Evolutionary conservation across 2,113 vertebrate species (phyloP).

Genomic region (Gasterosteus aculeatus): DNA sequence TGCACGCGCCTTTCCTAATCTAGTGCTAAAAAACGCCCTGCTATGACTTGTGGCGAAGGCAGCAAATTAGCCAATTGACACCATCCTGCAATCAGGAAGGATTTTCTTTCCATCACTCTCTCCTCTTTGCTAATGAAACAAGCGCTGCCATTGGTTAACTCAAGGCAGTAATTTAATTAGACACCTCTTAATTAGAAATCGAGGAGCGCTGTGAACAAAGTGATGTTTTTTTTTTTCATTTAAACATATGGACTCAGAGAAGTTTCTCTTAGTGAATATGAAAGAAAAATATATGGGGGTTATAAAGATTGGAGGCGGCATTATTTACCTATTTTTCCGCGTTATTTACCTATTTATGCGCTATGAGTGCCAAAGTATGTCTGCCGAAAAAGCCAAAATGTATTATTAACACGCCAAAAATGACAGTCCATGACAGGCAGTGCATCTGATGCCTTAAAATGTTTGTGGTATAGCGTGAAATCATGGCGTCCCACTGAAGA

Average conservation of each 20-base stretch:
- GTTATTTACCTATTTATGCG: constrained; percentile 80
- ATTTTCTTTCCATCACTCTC: constrained; percentile 92
- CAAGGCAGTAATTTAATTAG: constrained; percentile 99
- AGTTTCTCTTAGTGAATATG: not conserved
- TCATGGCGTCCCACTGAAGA: constrained; percentile 81
- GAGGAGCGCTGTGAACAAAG: constrained; percentile 88
- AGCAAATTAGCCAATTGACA: constrained; percentile 99
- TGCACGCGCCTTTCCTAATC: constrained; percentile 74
- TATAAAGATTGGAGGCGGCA: constrained; percentile 20
- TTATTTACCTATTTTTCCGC: constrained; percentile 69
- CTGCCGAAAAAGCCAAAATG: constrained; percentile 68
- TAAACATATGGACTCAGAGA: constrained; percentile 34
- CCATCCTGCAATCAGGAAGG: constrained; percentile 93
- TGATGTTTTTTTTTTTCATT: constrained; percentile 63
- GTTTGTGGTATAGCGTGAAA: constrained; percentile 83
- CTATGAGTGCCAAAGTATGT: constrained; percentile 80
- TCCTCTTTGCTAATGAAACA: constrained; percentile 94
- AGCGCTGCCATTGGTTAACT: constrained; percentile 95
- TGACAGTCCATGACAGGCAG: constrained; percentile 78
- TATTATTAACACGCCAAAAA: constrained; percentile 82
- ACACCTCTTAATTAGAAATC: constrained; percentile 99
- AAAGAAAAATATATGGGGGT: not conserved
- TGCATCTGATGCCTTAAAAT: constrained; percentile 78
- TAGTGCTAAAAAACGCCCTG: constrained; percentile 82
- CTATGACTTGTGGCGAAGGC: constrained; percentile 88